Conservation (phyloP, 2,797 vertebrate species). For the Benthosema pterotum region DNA sequence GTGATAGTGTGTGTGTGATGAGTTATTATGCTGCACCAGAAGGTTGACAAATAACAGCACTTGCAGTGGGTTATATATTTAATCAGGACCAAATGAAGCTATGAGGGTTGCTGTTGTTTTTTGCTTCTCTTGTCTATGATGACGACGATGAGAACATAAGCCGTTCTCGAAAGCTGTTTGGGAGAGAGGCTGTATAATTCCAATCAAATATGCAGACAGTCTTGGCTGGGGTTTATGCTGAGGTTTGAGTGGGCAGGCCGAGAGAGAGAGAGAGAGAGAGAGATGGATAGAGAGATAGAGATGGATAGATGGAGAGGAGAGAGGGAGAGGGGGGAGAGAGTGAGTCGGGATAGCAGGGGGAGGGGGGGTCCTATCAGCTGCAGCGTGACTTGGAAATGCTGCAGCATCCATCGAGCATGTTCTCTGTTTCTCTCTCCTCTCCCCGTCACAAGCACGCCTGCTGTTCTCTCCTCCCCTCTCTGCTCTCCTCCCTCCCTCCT, state of each 20-base stretch:
- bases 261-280: slow-evolving; percentile 13
- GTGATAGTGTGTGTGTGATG: too few relatives aligned
- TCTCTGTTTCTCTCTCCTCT: slow-evolving; percentile 64
- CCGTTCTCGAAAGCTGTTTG: slow-evolving; percentile 41
- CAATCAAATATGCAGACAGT: slow-evolving; percentile 57
- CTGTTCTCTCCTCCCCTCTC: slow-evolving; percentile 43
- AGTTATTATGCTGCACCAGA: too few relatives aligned
- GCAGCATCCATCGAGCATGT: slow-evolving; percentile 78
- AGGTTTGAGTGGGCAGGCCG: slow-evolving; percentile 26
- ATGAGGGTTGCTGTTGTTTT: too few relatives aligned
- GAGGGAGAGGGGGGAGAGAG: slow-evolving; percentile 34
- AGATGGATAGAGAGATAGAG: slow-evolving; percentile 31
- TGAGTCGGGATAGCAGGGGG: slow-evolving; percentile 41
- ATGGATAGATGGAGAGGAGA: slow-evolving; percentile 1
- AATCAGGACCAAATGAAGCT: too few relatives aligned
- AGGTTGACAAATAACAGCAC: too few relatives aligned
- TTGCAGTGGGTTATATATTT: too few relatives aligned
- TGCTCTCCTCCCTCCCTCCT: slow-evolving; percentile 20
- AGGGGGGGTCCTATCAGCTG: slow-evolving; percentile 49
- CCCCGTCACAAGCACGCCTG: slow-evolving; percentile 48
- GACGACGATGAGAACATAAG: slow-evolving; percentile 47
- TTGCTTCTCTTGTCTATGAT: not conserved
- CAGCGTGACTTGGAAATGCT: slow-evolving; percentile 77
- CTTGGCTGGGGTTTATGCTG: slow-evolving; percentile 29
- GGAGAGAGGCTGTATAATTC: slow-evolving; percentile 6